These are phyloP conservation scores for Hirtodrosophila trivittata DNA, from an alignment of 2,888 invertebrate genomes.

Conservation along the genomic window DNA sequence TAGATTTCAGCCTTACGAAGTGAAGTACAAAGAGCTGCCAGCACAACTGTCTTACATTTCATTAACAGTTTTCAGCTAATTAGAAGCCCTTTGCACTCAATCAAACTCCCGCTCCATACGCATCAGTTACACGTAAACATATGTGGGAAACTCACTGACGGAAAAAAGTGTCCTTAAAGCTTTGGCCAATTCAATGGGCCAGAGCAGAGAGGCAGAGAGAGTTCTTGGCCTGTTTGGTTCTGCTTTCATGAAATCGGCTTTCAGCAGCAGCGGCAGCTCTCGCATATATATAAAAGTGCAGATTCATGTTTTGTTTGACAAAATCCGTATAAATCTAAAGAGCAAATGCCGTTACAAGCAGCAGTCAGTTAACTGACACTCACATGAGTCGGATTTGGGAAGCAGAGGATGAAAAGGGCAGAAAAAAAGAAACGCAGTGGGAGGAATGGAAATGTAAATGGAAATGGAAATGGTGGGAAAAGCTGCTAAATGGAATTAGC, in stretches of 20 bases:
- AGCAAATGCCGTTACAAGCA: slow-evolving; percentile 63
- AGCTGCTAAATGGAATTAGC: slow-evolving; percentile 63
- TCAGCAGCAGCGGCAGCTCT: slow-evolving; percentile 42
- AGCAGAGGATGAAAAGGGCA: not conserved
- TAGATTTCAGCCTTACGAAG: too few relatives aligned
- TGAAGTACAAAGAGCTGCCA: too few relatives aligned
- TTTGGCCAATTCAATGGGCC: slow-evolving; percentile 28
- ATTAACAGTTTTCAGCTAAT: not conserved
- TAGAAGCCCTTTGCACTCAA: not conserved
- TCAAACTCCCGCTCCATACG: not conserved
- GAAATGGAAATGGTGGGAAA: slow-evolving; percentile 13
- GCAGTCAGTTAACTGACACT: slow-evolving; percentile 49
- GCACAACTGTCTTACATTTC: too few relatives aligned
- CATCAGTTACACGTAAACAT: not conserved
- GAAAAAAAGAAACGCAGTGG: not conserved
- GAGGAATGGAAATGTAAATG: slow-evolving; percentile 5
- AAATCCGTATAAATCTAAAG: slow-evolving; percentile 80
- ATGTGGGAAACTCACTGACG: too few relatives aligned
- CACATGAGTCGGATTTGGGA: slow-evolving; percentile 48
- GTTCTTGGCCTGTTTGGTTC: slow-evolving; percentile 3
- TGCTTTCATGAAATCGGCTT: slow-evolving; percentile 75
- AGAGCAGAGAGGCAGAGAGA: too few relatives aligned
- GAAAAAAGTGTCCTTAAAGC: slow-evolving; percentile 31
- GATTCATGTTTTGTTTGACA: slow-evolving; percentile 81
- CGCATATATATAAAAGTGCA: slow-evolving; percentile 79